Evolutionary conservation across 2,888 invertebrate species (phyloP).

Genomic region (Clanis bilineata): DNA sequence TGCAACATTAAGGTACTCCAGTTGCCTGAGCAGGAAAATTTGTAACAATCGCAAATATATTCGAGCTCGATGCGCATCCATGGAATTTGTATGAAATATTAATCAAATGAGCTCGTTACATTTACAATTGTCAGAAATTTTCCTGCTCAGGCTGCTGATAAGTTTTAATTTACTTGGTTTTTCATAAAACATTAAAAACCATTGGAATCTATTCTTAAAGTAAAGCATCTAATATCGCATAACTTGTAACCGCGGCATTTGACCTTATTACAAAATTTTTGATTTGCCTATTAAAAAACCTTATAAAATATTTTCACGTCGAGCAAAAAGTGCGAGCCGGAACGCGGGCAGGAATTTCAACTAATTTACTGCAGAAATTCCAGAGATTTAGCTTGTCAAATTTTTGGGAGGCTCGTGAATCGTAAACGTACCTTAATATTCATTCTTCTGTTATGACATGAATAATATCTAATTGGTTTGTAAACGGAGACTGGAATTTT

Average conservation of each 20-base stretch:
- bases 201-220: too few species aligned
- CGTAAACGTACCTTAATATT: not conserved
- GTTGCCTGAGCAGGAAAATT: too few species aligned
- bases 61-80: too few species aligned
- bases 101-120: too few species aligned
- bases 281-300: not conserved
- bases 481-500: not conserved
- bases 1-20: too few species aligned
- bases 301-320: slow-evolving; percentile 12
- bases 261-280: not conserved
- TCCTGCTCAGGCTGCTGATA: too few species aligned
- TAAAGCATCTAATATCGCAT: not conserved
- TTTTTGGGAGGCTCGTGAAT: not conserved
- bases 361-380: slow-evolving; percentile 10
- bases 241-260: not conserved
- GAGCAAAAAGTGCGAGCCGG: not conserved
- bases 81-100: too few species aligned
- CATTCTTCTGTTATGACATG: not conserved
- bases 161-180: too few species aligned
- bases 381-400: slow-evolving; percentile 12
- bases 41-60: too few species aligned
- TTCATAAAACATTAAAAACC: too few species aligned
- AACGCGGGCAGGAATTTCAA: slow-evolving; percentile 2
- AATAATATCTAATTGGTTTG: not conserved
- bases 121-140: too few species aligned